A percentile compares a stretch with the other conserved stretches of the same genome.
Conservation (phyloP, 2,113 vertebrate species). For the Myrmecophaga tridactyla region DNA sequence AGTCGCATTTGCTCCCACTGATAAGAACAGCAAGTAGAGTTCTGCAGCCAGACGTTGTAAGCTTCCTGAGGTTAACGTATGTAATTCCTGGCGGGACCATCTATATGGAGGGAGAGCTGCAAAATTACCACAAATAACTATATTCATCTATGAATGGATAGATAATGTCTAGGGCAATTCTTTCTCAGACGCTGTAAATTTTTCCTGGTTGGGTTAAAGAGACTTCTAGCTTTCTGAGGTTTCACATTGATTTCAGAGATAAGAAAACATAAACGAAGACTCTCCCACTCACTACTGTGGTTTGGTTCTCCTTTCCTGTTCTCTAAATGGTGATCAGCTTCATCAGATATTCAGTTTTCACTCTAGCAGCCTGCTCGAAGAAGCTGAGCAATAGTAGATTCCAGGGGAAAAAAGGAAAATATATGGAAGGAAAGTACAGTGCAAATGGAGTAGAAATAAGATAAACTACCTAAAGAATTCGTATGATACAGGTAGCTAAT, state of each 20-base stretch:
- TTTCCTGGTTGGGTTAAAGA: background rate
- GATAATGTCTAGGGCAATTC: background rate
- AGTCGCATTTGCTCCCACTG: background rate
- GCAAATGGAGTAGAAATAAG: background rate
- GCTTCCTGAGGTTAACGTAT: background rate
- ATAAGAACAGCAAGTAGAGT: background rate
- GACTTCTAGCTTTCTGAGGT: conserved; percentile 3
- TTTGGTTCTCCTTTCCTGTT: background rate
- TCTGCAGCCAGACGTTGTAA: background rate
- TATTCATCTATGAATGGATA: background rate
- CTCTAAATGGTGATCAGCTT: background rate
- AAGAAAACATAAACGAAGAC: background rate
- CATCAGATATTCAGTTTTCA: background rate
- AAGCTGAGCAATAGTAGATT: background rate
- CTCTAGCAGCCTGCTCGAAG: background rate
- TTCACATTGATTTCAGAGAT: background rate
- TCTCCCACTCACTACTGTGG: background rate
- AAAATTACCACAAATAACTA: background rate
- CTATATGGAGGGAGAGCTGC: background rate
- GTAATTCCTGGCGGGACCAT: background rate
- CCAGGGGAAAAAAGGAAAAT: background rate
- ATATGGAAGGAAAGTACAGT: background rate
- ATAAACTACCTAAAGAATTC: background rate
- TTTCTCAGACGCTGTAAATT: background rate
- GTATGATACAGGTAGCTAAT: background rate